Base-by-base conservation (phyloP, 2,888 invertebrate species). In the Dasypogon diadema region DNA sequence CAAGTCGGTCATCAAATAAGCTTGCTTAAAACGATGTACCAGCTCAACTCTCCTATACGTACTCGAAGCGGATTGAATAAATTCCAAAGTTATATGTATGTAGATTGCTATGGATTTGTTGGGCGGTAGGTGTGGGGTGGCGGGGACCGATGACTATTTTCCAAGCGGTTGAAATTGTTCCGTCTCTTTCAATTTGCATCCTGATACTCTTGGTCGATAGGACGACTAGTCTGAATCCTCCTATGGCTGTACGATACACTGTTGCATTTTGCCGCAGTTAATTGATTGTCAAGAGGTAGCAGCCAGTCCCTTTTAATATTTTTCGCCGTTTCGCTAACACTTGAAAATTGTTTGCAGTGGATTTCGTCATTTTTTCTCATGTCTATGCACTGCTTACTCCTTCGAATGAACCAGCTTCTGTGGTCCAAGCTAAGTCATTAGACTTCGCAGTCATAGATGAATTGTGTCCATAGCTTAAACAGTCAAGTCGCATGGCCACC, bases 241-340 rank as follows among this genome's bases (percentile, higher is more conserved):
- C 12, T 12, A 42, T 42, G 22, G 42, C 24, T 24, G 46, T 16
- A 22, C 22, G 65, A 2, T 21, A n/a, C n/a, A 22, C 22, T 30
- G 18, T 42, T 37, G 42, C 16, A 56, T 42, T n/a, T 73, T 73
- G 74, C 58, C 30, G 56, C 58, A 60, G 60, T 74, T 74, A 74
- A 74, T 74, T 74, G 74, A 60, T 58, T 74, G 74, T 60, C 74
- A 74, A 58, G 58, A 74, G 58, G 24, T 58, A 58, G 58, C 42
- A 74, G 46, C 60, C 46, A 60, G 74, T 74, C 48, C 48, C 74
- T 58, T 74, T 74, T 42, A 73, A 24, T 46, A 55, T 58, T 74
- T 30, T 58, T 54, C 42, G 56, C 48, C 60, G 58, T 70, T 70
- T 54, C 18, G 48, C 16, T 54, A 54, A 18, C 70, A 70, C 54